These are phyloP conservation scores for Parauchenoglanis ngamensis DNA, from an alignment of 2,797 vertebrate genomes.

Conservation along the genomic window DNA sequence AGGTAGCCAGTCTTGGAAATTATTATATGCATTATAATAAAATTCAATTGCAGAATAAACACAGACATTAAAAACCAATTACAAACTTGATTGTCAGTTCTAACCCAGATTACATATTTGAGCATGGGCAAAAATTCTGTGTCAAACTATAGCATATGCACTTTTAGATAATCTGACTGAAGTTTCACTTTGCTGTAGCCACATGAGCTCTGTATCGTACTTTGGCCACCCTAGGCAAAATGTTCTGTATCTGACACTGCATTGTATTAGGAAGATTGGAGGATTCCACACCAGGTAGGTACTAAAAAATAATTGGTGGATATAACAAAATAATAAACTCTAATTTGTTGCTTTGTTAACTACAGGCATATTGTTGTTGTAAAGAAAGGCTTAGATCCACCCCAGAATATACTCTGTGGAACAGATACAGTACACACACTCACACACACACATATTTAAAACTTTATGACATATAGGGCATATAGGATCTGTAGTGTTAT, in stretches of 20 bases:
- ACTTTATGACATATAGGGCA: neutral
- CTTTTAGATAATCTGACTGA: neutral
- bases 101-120: neutral
- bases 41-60: neutral
- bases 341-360: conserved; percentile 1
- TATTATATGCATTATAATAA: neutral
- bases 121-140: neutral
- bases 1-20: neutral
- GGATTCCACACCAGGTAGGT: neutral
- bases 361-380: neutral
- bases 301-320: neutral
- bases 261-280: neutral
- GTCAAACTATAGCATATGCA: neutral
- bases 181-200: neutral
- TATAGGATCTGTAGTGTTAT: neutral
- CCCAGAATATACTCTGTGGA: neutral
- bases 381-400: neutral
- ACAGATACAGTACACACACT: neutral
- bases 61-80: neutral
- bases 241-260: neutral
- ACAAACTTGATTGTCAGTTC: neutral
- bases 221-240: neutral
- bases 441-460: neutral
- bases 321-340: conserved; percentile 15
- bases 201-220: neutral